Evolutionary conservation across 2,888 invertebrate species (phyloP).

Genomic region (Oligia fasciuncula): DNA sequence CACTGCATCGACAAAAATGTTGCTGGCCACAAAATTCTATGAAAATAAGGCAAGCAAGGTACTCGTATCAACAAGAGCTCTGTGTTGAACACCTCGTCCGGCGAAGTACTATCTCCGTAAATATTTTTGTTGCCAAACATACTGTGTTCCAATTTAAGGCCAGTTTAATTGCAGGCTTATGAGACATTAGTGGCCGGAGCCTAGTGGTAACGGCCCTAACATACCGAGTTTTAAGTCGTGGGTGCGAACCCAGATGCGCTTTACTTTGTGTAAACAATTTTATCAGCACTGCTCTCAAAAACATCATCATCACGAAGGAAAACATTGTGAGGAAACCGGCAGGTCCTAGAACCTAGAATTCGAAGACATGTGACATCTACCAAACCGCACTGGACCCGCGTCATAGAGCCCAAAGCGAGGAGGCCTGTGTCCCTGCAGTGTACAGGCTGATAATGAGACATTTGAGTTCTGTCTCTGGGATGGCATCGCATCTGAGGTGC

Average conservation of each 20-base stretch:
- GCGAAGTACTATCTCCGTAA: neutral
- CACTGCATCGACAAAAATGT: neutral
- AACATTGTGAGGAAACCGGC: neutral
- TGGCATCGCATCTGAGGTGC: neutral
- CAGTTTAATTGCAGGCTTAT: neutral
- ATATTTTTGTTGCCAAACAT: neutral
- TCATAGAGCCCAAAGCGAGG: neutral
- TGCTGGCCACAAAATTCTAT: neutral
- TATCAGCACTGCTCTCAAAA: neutral
- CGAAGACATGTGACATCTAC: neutral
- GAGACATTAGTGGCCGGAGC: too few relatives aligned
- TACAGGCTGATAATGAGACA: too few relatives aligned
- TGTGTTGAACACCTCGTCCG: too few relatives aligned
- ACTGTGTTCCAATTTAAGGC: neutral
- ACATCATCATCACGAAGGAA: neutral
- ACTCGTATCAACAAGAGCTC: too few relatives aligned
- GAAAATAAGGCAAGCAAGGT: neutral
- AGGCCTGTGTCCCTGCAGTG: neutral
- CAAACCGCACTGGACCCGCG: neutral
- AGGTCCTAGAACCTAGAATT: neutral
- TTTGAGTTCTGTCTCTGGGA: neutral
- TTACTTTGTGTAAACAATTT: neutral
- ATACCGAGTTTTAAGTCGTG: too few relatives aligned
- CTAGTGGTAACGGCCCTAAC: too few relatives aligned
- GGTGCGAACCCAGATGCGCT: too few relatives aligned